Evolutionary conservation across 2,113 vertebrate genomes (phyloP), one percentile per base, ranked within the genome.

Genomic region (Dissostichus mawsoni): DNA sequence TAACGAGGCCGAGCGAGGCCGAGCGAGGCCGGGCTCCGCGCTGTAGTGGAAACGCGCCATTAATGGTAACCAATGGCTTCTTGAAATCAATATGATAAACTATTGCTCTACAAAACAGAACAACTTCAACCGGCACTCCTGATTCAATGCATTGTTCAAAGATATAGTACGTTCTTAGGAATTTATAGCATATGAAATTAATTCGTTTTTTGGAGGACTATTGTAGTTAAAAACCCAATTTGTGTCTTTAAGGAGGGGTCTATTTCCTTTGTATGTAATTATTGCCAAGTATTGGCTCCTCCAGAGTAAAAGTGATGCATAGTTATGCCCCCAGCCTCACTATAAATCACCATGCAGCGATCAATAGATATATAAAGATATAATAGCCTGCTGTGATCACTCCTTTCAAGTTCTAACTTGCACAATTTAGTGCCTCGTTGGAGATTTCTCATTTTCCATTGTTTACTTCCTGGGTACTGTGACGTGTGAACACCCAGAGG

Each of bases 281-380:
- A 86, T 6, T 44, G 20, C 12, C 29, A 81, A 29, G 53, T 33
- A 73, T 55, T 64, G 51, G 16, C 45, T 65, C 12, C 57, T 53
- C 1, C 56, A 64, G 33, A 57, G 5, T 45, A 51, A 81, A 50
- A 76, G 20, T 20, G 9, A 48, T 82, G 29, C 12, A 66, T 71
- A 52, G 62, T 33, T 57, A 62, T 79, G 48, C 65, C 76, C 23
- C 72, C 33, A 47, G 82, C 78, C 55, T 52, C 18, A 20, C 63
- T 63, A 80, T 87, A 88, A 84, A 81, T 93, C 86, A 90, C 20
- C 23, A 25, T 52, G 68, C 20, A n/a, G 57, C 11, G 74, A 93
- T 93, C 84, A 68, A 91, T 90, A 88, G 47, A 84, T 73, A 73
- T 69, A 87, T 73, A 80, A 83, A 86, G 74, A 76, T 73, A 85